A percentile compares a stretch with the other conserved stretches of the same genome.
Evolutionary conservation across 2,113 vertebrate genomes (phyloP).

Genomic region (Grallaria varia): DNA sequence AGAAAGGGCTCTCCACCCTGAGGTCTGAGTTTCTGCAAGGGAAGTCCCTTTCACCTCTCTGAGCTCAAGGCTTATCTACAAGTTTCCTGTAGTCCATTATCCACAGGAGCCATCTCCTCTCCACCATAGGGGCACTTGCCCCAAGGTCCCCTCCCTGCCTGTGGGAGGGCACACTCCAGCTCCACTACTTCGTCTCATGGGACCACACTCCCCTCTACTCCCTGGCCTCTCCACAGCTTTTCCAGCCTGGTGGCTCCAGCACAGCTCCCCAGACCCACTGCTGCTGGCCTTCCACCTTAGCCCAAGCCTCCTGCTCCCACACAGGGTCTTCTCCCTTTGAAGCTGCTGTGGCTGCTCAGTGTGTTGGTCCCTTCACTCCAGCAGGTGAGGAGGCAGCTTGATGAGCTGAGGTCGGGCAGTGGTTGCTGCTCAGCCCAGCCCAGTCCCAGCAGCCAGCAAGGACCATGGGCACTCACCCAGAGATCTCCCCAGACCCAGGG

Average conservation of each 20-base stretch:
- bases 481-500: accelerated
- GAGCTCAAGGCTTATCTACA: neutral
- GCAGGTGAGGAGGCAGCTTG: neutral
- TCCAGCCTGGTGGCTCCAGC: accelerated
- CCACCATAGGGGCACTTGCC: neutral
- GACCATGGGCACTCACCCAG: accelerated
- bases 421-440: accelerated
- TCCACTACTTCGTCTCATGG: neutral
- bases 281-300: accelerated
- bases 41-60: accelerated
- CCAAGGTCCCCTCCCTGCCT: accelerated
- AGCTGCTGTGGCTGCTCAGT: accelerated
- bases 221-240: neutral
- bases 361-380: no score
- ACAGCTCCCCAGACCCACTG: no score
- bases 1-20: neutral
- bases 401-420: accelerated
- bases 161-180: neutral
- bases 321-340: accelerated
- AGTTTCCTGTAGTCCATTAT: neutral
- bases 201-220: accelerated
- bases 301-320: neutral
- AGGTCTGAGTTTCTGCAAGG: neutral
- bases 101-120: neutral
- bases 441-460: accelerated